phyloP scores from a whole-genome alignment of 2,797 vertebrate species.

The Salmo trutta region DNA sequence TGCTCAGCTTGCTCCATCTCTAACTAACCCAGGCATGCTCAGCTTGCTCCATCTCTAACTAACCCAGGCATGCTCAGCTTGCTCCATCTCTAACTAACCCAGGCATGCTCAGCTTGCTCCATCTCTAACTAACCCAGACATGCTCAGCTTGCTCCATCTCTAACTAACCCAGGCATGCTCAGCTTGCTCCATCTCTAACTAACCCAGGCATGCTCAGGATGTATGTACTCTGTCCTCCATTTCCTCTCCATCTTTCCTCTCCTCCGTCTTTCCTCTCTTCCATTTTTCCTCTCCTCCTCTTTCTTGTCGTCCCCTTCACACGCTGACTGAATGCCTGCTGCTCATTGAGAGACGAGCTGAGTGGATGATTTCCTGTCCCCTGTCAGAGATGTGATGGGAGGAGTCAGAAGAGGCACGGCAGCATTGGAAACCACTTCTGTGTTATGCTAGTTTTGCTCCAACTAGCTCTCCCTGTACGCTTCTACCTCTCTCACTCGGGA shows the following conservation, averaged over 20 bases:
- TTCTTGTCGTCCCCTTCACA: slow-evolving; percentile 12
- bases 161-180: slow-evolving; percentile 10
- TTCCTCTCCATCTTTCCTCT: slow-evolving; percentile 37
- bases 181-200: slow-evolving; percentile 43
- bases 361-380: slow-evolving; percentile 26
- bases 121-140: too few species aligned
- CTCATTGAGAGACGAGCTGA: slow-evolving; percentile 27
- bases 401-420: too few species aligned
- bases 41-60: slow-evolving; percentile 43
- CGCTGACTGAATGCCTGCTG: slow-evolving; percentile 11
- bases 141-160: too few species aligned
- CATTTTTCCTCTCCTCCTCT: slow-evolving; percentile 38
- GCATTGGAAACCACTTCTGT: too few species aligned
- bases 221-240: slow-evolving; percentile 21
- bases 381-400: slow-evolving; percentile 13
- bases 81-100: too few species aligned
- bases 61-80: slow-evolving; percentile 50
- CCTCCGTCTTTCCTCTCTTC: slow-evolving; percentile 36
- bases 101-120: too few species aligned
- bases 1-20: too few species aligned
- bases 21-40: slow-evolving; percentile 15
- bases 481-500: too few species aligned
- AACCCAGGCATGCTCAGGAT: slow-evolving; percentile 53
- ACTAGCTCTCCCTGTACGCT: too few species aligned
- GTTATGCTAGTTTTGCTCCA: too few species aligned